Conservation (phyloP, 2,888 invertebrate genomes). For the Zaprionus obscuricornis region DNA sequence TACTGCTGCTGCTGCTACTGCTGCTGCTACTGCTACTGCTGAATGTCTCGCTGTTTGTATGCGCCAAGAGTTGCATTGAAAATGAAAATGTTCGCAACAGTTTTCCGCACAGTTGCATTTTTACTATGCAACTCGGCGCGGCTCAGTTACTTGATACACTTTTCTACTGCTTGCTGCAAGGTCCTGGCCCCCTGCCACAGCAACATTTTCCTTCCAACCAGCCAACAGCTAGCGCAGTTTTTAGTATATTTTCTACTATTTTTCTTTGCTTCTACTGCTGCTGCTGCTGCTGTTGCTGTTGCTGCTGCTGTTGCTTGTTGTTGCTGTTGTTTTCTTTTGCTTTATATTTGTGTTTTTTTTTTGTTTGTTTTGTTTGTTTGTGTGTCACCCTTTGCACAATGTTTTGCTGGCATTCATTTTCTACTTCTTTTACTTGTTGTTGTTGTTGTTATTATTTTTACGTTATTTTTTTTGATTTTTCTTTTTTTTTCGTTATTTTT, state of each 20-base stretch:
- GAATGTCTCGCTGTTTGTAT: slow-evolving; percentile 37
- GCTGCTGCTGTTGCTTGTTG: slow-evolving; percentile 25
- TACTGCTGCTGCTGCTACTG: background rate
- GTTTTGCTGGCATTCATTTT: slow-evolving; percentile 47
- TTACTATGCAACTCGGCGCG: slow-evolving; percentile 75
- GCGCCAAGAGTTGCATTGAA: slow-evolving; percentile 76
- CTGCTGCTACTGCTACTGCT: slow-evolving; percentile 1
- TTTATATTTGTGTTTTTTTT: slow-evolving; percentile 20
- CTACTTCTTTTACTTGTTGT: slow-evolving; percentile 11
- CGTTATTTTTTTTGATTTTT: slow-evolving; percentile 3
- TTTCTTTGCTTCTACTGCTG: background rate
- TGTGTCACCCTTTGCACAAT: slow-evolving; percentile 59
- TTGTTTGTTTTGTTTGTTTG: slow-evolving; percentile 9
- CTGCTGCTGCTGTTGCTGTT: too few species aligned
- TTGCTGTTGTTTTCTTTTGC: slow-evolving; percentile 32
- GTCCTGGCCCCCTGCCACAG: background rate
- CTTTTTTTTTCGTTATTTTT: slow-evolving; percentile 8
- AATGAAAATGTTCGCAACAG: slow-evolving; percentile 79
- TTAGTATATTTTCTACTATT: background rate
- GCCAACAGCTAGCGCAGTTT: too few species aligned
- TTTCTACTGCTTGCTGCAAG: slow-evolving; percentile 33
- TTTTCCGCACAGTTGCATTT: slow-evolving; percentile 79
- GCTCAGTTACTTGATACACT: slow-evolving; percentile 79
- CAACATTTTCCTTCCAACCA: background rate
- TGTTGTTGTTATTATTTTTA: slow-evolving; percentile 22